phyloP scores from a whole-genome alignment of 1,140 invertebrate species.

The Drosophila navojoa region DNA sequence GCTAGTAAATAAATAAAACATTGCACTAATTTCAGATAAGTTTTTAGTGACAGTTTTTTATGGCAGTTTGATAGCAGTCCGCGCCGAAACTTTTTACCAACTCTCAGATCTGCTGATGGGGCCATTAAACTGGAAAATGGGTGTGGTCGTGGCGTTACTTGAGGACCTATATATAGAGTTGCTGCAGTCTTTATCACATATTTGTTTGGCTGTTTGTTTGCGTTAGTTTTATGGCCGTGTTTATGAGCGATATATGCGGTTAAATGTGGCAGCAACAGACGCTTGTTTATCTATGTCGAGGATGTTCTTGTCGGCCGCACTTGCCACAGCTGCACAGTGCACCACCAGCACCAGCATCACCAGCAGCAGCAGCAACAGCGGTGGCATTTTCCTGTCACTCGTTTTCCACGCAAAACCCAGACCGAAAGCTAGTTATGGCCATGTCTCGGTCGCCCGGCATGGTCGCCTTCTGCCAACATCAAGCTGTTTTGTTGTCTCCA shows the following conservation, averaged over 20 bases:
- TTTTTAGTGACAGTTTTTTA: conserved; percentile 45
- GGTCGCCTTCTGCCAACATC: not conserved
- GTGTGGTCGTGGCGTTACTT: not conserved
- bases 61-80: conserved; percentile 27
- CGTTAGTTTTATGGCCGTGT: conserved; percentile 72
- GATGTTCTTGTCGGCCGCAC: not conserved
- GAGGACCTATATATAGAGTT: conserved; percentile 29
- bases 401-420: conserved; percentile 49
- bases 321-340: conserved; percentile 14
- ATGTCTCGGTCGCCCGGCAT: conserved; percentile 27
- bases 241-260: conserved; percentile 70
- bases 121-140: conserved; percentile 50
- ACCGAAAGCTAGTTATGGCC: conserved; percentile 68
- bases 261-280: conserved; percentile 39
- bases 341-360: too few species aligned
- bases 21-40: conserved; percentile 48
- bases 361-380: conserved; percentile 1
- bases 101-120: conserved; percentile 21
- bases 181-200: conserved; percentile 70
- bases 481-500: not conserved
- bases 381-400: conserved; percentile 66
- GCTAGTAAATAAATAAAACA: conserved; percentile 50
- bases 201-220: conserved; percentile 71
- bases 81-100: conserved; percentile 69
- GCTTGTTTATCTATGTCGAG: conserved; percentile 72